A percentile compares a stretch with the other conserved stretches of the same genome.
Conservation (phyloP, 2,888 invertebrate species). For the Ceraclea dissimilis region DNA sequence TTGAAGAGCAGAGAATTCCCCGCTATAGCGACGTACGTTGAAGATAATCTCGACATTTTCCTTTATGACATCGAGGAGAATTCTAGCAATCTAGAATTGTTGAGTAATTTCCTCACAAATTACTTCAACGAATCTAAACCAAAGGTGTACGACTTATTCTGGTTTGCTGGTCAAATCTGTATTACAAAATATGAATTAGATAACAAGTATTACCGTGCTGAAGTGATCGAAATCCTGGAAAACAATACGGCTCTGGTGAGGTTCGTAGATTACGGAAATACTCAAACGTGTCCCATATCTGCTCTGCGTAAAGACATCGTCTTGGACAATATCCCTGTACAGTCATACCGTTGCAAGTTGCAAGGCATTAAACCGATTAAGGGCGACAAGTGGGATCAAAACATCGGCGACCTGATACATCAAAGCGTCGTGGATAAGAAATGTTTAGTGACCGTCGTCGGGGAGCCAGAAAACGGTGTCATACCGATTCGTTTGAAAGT, state of each 20-base stretch:
- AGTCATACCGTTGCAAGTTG: constrained; percentile 56
- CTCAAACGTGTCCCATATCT: constrained; percentile 52
- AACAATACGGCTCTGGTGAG: constrained; percentile 47
- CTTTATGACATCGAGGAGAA: constrained; percentile 30
- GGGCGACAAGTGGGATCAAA: constrained; percentile 40
- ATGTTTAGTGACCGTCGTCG: constrained; percentile 43
- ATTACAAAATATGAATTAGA: constrained; percentile 60
- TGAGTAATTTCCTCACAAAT: constrained; percentile 44
- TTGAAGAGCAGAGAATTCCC: constrained; percentile 47
- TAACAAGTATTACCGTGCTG: constrained; percentile 63
- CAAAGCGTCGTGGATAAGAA: constrained; percentile 49
- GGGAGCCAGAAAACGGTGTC: constrained; percentile 33
- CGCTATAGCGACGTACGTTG: constrained; percentile 57
- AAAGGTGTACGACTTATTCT: constrained; percentile 44
- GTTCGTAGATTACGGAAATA: constrained; percentile 80
- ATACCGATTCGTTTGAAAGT: constrained; percentile 37
- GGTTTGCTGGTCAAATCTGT: constrained; percentile 59
- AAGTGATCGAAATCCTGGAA: constrained; percentile 42
- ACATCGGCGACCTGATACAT: constrained; percentile 57
- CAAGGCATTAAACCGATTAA: constrained; percentile 43
- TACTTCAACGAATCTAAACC: constrained; percentile 41
- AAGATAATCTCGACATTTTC: constrained; percentile 35
- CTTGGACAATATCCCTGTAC: constrained; percentile 57
- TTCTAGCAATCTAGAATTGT: constrained; percentile 29
- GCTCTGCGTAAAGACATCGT: constrained; percentile 56